These are phyloP conservation scores for Agrilus planipennis DNA, from an alignment of 1,140 invertebrate species.

Conservation along the genomic window DNA sequence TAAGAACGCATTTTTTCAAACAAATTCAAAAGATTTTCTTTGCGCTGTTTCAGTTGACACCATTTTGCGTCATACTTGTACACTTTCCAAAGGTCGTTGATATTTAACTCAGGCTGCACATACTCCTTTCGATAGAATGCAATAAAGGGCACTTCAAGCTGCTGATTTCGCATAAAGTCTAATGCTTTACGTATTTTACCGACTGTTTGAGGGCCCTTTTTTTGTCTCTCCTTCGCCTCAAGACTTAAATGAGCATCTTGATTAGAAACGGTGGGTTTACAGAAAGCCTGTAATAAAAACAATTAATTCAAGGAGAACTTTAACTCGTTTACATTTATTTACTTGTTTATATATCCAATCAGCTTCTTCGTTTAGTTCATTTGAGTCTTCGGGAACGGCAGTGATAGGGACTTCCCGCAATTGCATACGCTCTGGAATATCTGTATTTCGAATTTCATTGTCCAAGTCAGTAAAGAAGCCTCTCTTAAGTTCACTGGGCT, in stretches of 20 bases:
- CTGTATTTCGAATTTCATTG: slow-evolving; percentile 81
- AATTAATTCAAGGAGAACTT: neutral
- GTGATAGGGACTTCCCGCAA: slow-evolving; percentile 78
- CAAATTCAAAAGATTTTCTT: slow-evolving; percentile 67
- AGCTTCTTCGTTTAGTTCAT: slow-evolving; percentile 88
- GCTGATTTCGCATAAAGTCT: slow-evolving; percentile 91
- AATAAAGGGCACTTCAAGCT: slow-evolving; percentile 95
- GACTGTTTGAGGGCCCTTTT: slow-evolving; percentile 52
- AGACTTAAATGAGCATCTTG: slow-evolving; percentile 49
- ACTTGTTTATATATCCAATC: slow-evolving; percentile 92
- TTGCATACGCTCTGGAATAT: slow-evolving; percentile 88
- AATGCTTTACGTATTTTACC: slow-evolving; percentile 88
- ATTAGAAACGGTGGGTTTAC: slow-evolving; percentile 64
- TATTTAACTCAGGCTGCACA: slow-evolving; percentile 85
- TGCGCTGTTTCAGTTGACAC: slow-evolving; percentile 84
- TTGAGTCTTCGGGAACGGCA: slow-evolving; percentile 65
- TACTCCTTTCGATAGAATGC: slow-evolving; percentile 98
- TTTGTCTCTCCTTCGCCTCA: slow-evolving; percentile 43
- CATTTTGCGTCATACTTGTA: slow-evolving; percentile 95
- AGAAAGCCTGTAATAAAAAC: slow-evolving; percentile 55
- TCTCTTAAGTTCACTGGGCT: slow-evolving; percentile 92
- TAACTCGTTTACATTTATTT: neutral
- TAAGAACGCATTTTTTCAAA: slow-evolving; percentile 90
- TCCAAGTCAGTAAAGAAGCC: slow-evolving; percentile 92
- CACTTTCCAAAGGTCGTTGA: slow-evolving; percentile 95